Percentiles rank a stretch among this genome's conserved stretches.
phyloP scores from a whole-genome alignment of 2,113 vertebrate genomes.

The Maccullochella peelii region DNA sequence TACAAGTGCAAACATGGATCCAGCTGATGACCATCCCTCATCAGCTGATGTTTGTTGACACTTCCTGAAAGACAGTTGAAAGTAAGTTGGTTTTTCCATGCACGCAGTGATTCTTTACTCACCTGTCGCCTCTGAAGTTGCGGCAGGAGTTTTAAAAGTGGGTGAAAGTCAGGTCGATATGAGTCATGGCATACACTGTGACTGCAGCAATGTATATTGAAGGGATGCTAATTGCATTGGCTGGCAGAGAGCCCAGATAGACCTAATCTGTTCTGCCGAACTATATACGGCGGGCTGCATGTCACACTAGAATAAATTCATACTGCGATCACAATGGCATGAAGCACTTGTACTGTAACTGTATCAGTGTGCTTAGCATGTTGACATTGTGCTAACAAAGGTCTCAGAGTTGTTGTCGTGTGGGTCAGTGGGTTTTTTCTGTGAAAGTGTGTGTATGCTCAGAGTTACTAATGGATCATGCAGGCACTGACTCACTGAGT shows the following conservation, averaged over 20 bases:
- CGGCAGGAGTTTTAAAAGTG: constrained; percentile 14
- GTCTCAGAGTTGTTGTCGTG: constrained; percentile 42
- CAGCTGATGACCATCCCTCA: background rate
- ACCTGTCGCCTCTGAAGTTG: constrained; percentile 23
- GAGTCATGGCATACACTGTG: background rate
- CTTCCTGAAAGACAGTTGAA: background rate
- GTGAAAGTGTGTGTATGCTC: constrained; percentile 35
- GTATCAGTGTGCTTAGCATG: constrained; percentile 46
- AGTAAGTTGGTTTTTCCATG: constrained; percentile 11
- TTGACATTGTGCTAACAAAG: constrained; percentile 44
- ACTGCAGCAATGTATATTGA: constrained; percentile 8
- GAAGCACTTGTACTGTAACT: constrained; percentile 19
- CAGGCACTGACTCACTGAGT: constrained; percentile 74
- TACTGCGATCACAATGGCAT: constrained; percentile 1
- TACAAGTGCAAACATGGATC: background rate
- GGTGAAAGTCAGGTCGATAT: constrained; percentile 12
- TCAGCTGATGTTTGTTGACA: constrained; percentile 2
- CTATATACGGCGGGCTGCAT: background rate
- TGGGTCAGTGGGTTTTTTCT: constrained; percentile 54
- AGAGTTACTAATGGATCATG: constrained; percentile 80
- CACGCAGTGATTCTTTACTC: background rate
- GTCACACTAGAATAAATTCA: background rate
- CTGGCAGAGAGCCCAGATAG: constrained; percentile 4
- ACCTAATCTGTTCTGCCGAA: constrained; percentile 5
- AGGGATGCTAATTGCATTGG: constrained; percentile 15